Conservation (phyloP, 1,140 invertebrate species). For the Muscidifurax raptorellus region DNA sequence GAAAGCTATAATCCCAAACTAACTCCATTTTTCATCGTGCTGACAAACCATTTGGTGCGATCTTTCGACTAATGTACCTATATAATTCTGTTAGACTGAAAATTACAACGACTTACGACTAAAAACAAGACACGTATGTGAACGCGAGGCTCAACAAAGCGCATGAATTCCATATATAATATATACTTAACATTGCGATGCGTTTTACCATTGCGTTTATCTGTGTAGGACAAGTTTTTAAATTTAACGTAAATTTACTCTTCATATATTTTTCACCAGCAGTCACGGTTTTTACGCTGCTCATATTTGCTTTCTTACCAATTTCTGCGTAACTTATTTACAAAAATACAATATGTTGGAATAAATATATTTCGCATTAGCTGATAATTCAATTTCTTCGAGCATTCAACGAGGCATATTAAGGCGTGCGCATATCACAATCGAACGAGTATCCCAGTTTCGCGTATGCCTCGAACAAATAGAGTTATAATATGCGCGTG, state of each 20-base stretch:
- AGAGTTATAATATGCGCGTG: background rate
- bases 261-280: background rate
- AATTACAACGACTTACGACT: slow-evolving; percentile 23
- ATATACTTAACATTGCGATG: background rate
- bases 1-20: background rate
- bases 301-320: background rate
- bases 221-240: background rate
- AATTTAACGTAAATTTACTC: background rate
- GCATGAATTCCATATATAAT: background rate
- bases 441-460: slow-evolving; percentile 36
- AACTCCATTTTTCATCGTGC: background rate
- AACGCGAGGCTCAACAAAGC: slow-evolving; percentile 36
- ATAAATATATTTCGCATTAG: slow-evolving; percentile 54
- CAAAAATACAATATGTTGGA: slow-evolving; percentile 59
- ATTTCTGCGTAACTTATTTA: slow-evolving; percentile 49
- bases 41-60: background rate
- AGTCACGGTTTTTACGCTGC: background rate
- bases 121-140: slow-evolving; percentile 39
- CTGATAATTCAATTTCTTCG: slow-evolving; percentile 28
- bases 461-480: slow-evolving; percentile 13
- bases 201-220: slow-evolving; percentile 13
- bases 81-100: slow-evolving; percentile 5
- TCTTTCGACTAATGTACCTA: background rate
- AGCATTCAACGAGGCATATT: slow-evolving; percentile 49
- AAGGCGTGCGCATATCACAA: slow-evolving; percentile 54